phyloP scores from a whole-genome alignment of 2,797 vertebrate species.

The Sebastes iracundus region DNA sequence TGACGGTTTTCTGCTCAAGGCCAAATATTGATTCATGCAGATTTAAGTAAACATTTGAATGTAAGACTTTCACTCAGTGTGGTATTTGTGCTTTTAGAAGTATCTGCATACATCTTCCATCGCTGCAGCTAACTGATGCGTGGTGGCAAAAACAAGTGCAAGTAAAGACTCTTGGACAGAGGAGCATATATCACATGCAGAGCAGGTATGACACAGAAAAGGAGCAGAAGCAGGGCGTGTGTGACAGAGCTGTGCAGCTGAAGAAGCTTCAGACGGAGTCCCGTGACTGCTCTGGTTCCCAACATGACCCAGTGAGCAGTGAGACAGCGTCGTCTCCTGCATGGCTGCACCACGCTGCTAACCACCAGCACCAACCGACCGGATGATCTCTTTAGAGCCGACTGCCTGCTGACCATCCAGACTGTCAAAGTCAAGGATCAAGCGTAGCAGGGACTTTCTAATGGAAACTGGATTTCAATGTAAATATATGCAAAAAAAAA shows the following conservation, averaged over 20 bases:
- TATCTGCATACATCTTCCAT: not conserved
- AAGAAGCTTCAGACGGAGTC: not conserved
- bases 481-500: not conserved
- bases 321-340: not conserved
- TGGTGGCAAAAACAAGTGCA: not conserved
- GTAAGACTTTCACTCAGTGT: not conserved
- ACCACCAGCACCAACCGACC: not conserved
- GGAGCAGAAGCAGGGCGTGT: not conserved
- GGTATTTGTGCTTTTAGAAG: not conserved
- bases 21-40: not conserved
- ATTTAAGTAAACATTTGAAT: not conserved
- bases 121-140: not conserved
- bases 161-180: not conserved
- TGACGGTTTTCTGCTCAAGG: not conserved
- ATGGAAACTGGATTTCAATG: not conserved
- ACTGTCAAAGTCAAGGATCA: not conserved
- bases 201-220: not conserved
- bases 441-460: not conserved
- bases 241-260: not conserved
- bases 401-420: not conserved
- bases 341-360: not conserved
- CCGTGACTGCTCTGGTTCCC: not conserved
- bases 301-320: not conserved
- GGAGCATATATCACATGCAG: not conserved
- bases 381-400: not conserved